A percentile compares a stretch with the other conserved stretches of the same genome.
Evolutionary conservation across 2,113 vertebrate genomes (phyloP).

Genomic region (Fulmarus glacialis): DNA sequence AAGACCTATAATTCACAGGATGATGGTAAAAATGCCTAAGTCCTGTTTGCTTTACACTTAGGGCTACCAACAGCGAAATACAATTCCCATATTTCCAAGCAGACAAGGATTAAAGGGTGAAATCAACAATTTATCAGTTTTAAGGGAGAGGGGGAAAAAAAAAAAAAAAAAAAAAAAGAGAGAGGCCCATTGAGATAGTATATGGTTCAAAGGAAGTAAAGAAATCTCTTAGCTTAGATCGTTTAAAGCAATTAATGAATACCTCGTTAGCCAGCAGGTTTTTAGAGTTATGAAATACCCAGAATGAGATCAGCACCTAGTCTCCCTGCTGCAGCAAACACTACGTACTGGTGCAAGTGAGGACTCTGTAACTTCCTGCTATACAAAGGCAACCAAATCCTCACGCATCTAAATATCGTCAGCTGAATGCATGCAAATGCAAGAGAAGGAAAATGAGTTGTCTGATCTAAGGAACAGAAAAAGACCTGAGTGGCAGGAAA

Average conservation of each 20-base stretch:
- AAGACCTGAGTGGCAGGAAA: slow-evolving; percentile 22
- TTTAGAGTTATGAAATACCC: slow-evolving; percentile 17
- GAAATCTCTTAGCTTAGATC: not conserved
- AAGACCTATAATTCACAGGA: not conserved
- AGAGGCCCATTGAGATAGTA: not conserved
- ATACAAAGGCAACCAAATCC: slow-evolving; percentile 44
- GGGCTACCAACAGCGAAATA: not conserved
- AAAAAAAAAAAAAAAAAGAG: not conserved
- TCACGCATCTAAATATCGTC: slow-evolving; percentile 17
- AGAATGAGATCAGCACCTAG: not conserved
- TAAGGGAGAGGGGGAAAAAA: not conserved
- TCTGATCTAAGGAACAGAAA: slow-evolving; percentile 42
- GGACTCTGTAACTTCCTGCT: slow-evolving; percentile 22
- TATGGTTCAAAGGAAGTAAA: slow-evolving; percentile 1
- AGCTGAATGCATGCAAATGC: slow-evolving; percentile 36
- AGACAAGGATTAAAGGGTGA: not conserved
- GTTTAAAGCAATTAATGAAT: slow-evolving; percentile 1
- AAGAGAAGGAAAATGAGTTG: slow-evolving; percentile 2
- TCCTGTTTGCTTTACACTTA: not conserved
- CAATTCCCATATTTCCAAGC: not conserved
- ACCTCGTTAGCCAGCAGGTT: slow-evolving; percentile 2
- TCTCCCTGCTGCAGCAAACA: not conserved
- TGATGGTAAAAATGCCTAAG: slow-evolving; percentile 26
- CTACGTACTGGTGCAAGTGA: not conserved
- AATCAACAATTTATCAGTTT: slow-evolving; percentile 5